Percentiles rank a stretch among this genome's conserved stretches.
Evolutionary conservation across 2,888 invertebrate genomes (phyloP).

Genomic region (Blera fallax): DNA sequence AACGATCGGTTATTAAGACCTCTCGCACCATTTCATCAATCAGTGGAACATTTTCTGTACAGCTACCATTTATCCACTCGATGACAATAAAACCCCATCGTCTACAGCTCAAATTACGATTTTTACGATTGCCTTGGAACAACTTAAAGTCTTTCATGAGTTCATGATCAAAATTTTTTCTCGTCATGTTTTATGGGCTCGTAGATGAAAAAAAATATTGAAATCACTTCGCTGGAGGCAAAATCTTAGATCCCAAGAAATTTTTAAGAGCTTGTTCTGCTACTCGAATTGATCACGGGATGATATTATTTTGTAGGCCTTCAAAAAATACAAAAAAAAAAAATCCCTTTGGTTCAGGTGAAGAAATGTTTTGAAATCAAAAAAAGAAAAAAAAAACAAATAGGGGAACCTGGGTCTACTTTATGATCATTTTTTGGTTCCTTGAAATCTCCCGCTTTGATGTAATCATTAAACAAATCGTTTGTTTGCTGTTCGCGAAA

Average conservation of each 20-base stretch:
- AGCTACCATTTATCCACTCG: slow-evolving; percentile 13
- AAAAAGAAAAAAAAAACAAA: neutral
- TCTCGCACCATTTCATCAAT: slow-evolving; percentile 8
- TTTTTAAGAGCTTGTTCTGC: neutral
- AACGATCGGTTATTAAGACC: slow-evolving; percentile 25
- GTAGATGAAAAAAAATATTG: slow-evolving; percentile 32
- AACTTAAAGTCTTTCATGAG: slow-evolving; percentile 28
- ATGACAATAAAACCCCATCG: slow-evolving; percentile 30
- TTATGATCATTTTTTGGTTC: neutral
- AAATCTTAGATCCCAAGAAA: neutral
- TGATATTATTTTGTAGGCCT: neutral
- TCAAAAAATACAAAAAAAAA: no score
- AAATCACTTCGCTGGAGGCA: neutral
- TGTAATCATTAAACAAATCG: slow-evolving; percentile 38
- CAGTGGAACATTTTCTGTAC: neutral
- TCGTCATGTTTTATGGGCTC: slow-evolving; percentile 11
- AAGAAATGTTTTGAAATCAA: neutral
- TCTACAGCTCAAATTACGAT: slow-evolving; percentile 1
- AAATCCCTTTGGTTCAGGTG: neutral
- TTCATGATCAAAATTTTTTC: slow-evolving; percentile 28
- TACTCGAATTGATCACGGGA: neutral
- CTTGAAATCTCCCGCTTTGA: slow-evolving; percentile 1
- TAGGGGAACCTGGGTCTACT: neutral
- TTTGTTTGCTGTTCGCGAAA: slow-evolving; percentile 34
- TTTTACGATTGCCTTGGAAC: slow-evolving; percentile 43